These are phyloP conservation scores for Sepioteuthis lessoniana DNA, from an alignment of 2,888 invertebrate species.

Conservation along the genomic window DNA sequence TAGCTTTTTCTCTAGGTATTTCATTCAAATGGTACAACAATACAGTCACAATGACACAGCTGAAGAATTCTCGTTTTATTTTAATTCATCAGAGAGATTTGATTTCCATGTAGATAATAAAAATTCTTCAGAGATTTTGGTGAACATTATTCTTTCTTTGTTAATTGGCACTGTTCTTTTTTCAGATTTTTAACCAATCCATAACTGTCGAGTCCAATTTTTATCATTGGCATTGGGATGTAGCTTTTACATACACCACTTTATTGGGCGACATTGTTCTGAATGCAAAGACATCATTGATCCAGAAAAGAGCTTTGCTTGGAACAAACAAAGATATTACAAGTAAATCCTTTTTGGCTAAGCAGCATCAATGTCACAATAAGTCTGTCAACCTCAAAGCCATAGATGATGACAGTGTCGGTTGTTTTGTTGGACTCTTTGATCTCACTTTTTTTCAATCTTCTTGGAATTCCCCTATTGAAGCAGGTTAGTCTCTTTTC, in stretches of 20 bases:
- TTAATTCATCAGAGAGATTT: no score
- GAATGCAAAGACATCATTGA: slow-evolving; percentile 67
- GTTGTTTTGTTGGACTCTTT: slow-evolving; percentile 68
- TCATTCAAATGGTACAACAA: no score
- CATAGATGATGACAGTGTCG: slow-evolving; percentile 50
- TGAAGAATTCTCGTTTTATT: no score
- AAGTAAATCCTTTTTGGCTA: neutral
- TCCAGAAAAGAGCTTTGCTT: slow-evolving; percentile 72
- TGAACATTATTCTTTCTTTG: no score
- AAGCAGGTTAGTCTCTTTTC: neutral
- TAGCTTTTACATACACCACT: slow-evolving; percentile 71
- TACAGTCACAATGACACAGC: no score
- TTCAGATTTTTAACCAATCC: neutral
- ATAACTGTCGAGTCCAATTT: neutral
- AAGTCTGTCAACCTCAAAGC: no score
- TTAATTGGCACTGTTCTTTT: neutral
- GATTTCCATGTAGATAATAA: no score
- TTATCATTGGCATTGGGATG: slow-evolving; percentile 74
- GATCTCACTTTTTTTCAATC: slow-evolving; percentile 71
- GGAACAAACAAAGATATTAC: slow-evolving; percentile 64
- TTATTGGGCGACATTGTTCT: slow-evolving; percentile 71
- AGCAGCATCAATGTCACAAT: neutral
- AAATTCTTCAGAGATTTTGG: neutral
- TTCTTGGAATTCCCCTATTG: slow-evolving; percentile 52
- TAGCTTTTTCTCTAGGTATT: no score